Evolutionary conservation across 1,140 invertebrate genomes (phyloP).

Genomic region (Brachionus calyciflorus): DNA sequence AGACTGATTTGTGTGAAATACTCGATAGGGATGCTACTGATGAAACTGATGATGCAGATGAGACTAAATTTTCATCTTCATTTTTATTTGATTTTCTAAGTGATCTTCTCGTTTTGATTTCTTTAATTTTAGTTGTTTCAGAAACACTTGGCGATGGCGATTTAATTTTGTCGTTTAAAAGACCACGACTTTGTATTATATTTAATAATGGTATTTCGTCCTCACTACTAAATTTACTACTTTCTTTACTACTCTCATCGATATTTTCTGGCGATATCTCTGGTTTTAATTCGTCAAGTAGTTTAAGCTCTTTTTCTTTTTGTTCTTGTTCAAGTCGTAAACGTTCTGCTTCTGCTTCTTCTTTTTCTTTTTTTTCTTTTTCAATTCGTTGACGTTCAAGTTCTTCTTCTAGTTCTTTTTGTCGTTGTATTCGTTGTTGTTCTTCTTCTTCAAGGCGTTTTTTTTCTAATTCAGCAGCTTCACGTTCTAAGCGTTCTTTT

Average conservation of each 20-base stretch:
- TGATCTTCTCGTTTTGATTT: not conserved
- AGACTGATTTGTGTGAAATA: slow-evolving; percentile 6
- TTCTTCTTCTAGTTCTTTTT: not conserved
- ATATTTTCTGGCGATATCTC: not conserved
- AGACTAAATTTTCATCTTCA: not conserved
- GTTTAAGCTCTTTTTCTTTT: not conserved
- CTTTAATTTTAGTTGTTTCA: not conserved
- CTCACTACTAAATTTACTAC: slow-evolving; percentile 19
- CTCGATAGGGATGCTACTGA: not conserved
- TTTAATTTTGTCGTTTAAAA: not conserved
- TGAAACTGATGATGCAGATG: not conserved
- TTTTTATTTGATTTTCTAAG: not conserved
- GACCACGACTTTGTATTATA: not conserved
- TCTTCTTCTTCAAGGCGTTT: not conserved
- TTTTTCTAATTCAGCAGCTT: not conserved
- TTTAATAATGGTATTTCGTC: slow-evolving; percentile 11
- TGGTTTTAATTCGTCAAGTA: not conserved
- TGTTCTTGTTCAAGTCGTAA: not conserved
- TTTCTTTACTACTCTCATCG: not conserved
- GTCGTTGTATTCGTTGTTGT: not conserved
- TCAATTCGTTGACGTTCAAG: not conserved
- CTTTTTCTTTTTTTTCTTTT: slow-evolving; percentile 7
- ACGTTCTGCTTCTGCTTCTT: not conserved
- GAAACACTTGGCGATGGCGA: not conserved
- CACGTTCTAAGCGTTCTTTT: too few species aligned